Evolutionary conservation across 2,888 invertebrate species (phyloP), one percentile per base, ranked within the genome.

Genomic region (Neoscelio sp.): DNA sequence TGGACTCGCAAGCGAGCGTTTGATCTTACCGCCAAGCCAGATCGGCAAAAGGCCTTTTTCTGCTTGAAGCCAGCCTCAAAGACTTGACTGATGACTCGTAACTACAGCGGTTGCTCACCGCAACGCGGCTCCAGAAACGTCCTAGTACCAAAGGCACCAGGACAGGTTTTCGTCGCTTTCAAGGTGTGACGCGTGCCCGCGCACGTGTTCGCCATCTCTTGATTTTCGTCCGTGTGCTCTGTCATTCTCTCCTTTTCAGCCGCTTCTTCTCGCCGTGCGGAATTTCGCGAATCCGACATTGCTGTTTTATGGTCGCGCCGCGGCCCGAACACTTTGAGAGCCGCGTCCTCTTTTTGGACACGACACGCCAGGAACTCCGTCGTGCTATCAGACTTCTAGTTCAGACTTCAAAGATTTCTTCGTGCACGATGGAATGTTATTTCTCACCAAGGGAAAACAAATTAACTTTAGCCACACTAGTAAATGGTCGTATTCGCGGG

Each of bases 1-100:
- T n/a, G n/a, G 26, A 80, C 71, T 62, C 48, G 48, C 80, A 78
- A 26, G 64, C 75, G 80, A 80, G 73, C 86, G 86, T 87, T 87
- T 87, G 87, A 87, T 87, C 86, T 86, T 80, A 85, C 87, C 87
- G 87, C 87, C 82, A 80, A 80, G 85, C 75, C 83, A 85, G 86
- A 86, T 86, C 86, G 85, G 86, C 85, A 84, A 85, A 86, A 85
- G 86, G 83, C 84, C 85, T 86, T 87, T 87, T 86, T 86, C 86
- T 85, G 83, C 81, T 82, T 78, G 64, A 77, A 83, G 83, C 82
- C 83, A 80, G 83, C 82, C 84, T 86, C 86, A 87, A 86, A 87
- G 86, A 86, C 86, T 87, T 86, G 86, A 87, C 87, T 87, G 87
- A 87, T 87, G 87, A 87, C 85, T 87, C 83, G 85, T 83, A 80